Base-by-base conservation (phyloP, 1,140 invertebrate species). In the Drosophila grimshawi region DNA sequence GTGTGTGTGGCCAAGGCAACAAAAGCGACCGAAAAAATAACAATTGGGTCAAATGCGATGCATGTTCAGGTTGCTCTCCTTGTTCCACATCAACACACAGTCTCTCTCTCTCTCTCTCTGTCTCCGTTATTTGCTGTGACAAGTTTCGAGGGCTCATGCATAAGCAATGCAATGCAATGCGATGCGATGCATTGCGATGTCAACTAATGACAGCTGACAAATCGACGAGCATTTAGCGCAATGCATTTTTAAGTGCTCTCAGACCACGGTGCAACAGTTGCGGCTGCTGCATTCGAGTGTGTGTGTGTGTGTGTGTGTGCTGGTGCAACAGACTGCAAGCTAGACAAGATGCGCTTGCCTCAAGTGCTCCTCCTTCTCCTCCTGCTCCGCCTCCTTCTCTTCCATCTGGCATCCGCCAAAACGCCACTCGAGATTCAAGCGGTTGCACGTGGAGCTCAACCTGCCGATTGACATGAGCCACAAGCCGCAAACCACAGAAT, bases 341-440 rank as follows among this genome's bases (percentile, higher is more conserved):
- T 43, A 35, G 4, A n/a, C 35, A 55, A 45, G 52, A 43, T 64
- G 68, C 61, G 56, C 7, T 45, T 41, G 56, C 53, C 55, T 72
- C 48, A 66, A 59, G 62, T 66, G 63, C 30, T 39, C 63, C 57
- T 32, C 61, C 64, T 35, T 45, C 43, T 41, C 56, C 68, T 60
- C 43, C 59, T 45, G 11, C 64, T 29, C 49, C 37, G 35, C 53
- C 56, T 51, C 61, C 53, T 60, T 46, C 35, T 19, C 19, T 1
- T 19, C 2, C 19, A 19, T 19, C 19, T 19, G 19, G 19, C 81
- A 77, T 77, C 68, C 81, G 77, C 73, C 51, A 62, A 60, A 59
- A 64, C 70, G 67, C 64, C 76, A 76, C 82, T 86, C 81, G 82
- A 76, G 82, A 86, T 70, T 86, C 76, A 86, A 86, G 73, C 71